Evolutionary conservation across 1,140 invertebrate genomes (phyloP), one percentile per base, ranked within the genome.

Genomic region (Brachionus paranguensis): DNA sequence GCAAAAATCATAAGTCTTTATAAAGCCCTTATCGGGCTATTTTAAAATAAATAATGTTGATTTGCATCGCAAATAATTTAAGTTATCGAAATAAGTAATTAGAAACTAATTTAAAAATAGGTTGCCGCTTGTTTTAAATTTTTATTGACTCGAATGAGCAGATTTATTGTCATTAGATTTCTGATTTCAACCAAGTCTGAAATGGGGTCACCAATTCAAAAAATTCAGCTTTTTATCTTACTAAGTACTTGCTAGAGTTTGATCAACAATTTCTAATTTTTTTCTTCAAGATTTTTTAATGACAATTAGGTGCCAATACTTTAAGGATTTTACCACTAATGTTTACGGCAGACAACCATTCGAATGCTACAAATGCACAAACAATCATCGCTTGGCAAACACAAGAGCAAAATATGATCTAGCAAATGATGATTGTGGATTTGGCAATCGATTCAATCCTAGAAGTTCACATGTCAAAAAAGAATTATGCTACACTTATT

Each of bases 301-400:
- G 27, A 14, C 20, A 12, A n/a, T 45, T 50, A 7, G n/a, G 3
- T 3, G 72, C 8, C 78, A 81, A 17, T 81, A 64, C 17, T 29
- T 43, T 33, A 81, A 47, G 24, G 78, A 81, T 29, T 81, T 64
- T 81, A 81, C 78, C 4, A 81, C 78, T 20, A 81, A 81, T 68
- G 78, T 81, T 27, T 81, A 81, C 33, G 78, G 78, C 29, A 43
- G 78, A 14, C 78, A 68, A 47, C 78, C 78, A 24, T 81, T 81
- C 29, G 78, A 81, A 14, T 81, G 78, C 45, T 81, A 81, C 24
- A 81, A 20, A 81, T 81, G 78, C n/a, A 81, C 78, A 33, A 81
- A 81, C 17, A 68, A 81, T 11, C 43, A 20, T 37, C 24, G 41
- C 2, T 24, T 55, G 5, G 14, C 64, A 43, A 45, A 81, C 8